A percentile compares a stretch with the other conserved stretches of the same genome.
Conservation (phyloP, 2,888 invertebrate species). For the Dione juno region DNA sequence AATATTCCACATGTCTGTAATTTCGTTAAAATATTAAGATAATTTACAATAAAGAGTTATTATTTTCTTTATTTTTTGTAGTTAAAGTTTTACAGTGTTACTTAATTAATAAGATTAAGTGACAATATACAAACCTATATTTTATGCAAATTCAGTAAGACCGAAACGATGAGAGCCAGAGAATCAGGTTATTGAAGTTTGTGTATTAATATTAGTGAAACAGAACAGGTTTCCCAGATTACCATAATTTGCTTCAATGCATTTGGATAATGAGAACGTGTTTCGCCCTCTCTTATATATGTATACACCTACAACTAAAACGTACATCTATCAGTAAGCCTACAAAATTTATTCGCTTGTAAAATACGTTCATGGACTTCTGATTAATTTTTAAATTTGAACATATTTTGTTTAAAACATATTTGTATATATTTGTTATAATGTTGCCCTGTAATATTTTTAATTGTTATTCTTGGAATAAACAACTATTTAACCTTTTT, state of each 20-base stretch:
- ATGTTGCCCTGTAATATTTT: no score
- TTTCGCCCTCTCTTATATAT: constrained; percentile 60
- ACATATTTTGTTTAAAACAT: constrained; percentile 24
- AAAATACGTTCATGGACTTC: constrained; percentile 34
- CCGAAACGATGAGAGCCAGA: constrained; percentile 11
- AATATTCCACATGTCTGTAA: no score
- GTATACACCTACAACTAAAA: constrained; percentile 36
- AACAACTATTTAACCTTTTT: no score
- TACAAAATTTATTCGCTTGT: constrained; percentile 43
- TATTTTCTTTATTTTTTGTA: no score
- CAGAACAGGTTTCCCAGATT: constrained; percentile 82
- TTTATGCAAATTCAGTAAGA: constrained; percentile 11
- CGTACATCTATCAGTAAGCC: constrained; percentile 42
- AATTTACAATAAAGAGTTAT: no score
- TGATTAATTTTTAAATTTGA: constrained; percentile 23
- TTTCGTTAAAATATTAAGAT: no score
- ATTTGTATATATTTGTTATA: neutral
- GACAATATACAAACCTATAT: constrained; percentile 6
- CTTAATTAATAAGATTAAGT: neutral
- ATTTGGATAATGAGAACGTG: constrained; percentile 83
- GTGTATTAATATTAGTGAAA: constrained; percentile 81
- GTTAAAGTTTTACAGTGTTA: no score
- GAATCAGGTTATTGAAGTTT: constrained; percentile 58
- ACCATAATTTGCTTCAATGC: constrained; percentile 83
- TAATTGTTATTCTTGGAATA: no score